These are phyloP conservation scores for Scolopax mira DNA, from an alignment of 2,113 vertebrate genomes.

Conservation along the genomic window DNA sequence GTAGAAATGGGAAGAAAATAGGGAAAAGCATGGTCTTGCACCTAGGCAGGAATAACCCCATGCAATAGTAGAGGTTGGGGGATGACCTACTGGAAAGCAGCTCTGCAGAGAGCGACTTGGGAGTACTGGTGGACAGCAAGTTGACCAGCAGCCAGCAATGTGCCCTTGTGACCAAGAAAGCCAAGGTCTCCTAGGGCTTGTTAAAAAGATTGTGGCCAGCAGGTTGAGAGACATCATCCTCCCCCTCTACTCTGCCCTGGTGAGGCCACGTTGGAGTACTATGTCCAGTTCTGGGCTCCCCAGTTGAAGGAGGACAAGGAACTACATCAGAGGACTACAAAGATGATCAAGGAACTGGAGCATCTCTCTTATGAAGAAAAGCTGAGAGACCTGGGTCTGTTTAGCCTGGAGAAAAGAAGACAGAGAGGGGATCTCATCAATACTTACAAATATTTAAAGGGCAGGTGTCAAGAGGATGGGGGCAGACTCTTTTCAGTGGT, in stretches of 20 bases:
- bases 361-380: background rate
- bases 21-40: background rate
- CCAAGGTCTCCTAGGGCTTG: background rate
- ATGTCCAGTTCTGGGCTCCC: background rate
- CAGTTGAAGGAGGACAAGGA: background rate
- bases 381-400: background rate
- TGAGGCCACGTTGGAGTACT: background rate
- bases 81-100: background rate
- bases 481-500: background rate
- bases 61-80: background rate
- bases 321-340: background rate
- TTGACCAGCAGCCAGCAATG: background rate
- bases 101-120: background rate
- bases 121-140: background rate
- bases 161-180: background rate
- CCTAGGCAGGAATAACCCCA: background rate
- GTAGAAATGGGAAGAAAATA: background rate
- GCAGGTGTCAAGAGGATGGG: background rate
- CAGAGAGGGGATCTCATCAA: background rate
- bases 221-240: background rate
- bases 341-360: background rate
- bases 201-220: background rate
- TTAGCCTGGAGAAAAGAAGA: background rate
- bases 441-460: background rate
- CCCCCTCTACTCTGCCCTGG: background rate